Conservation (phyloP, 2,113 vertebrate species). For the Pyrgilauda ruficollis region DNA sequence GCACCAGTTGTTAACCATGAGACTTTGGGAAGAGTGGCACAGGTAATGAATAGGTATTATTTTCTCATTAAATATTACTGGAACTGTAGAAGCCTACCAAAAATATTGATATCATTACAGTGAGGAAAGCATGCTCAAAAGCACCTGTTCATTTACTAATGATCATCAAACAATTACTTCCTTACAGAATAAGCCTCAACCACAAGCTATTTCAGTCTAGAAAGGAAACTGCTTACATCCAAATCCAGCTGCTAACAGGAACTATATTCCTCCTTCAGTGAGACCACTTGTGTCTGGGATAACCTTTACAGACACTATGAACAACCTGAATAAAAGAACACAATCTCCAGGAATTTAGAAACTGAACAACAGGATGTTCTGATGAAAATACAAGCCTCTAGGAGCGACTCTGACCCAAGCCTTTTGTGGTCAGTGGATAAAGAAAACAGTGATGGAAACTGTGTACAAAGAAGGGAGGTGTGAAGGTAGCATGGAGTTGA, state of each 20-base stretch:
- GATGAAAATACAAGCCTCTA: neutral
- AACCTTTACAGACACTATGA: neutral
- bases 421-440: neutral
- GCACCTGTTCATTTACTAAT: rapidly evolving
- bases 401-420: neutral
- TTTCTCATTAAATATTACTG: neutral
- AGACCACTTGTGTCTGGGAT: neutral
- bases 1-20: neutral
- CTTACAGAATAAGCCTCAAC: neutral
- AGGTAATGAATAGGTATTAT: neutral
- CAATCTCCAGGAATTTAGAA: neutral
- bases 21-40: neutral
- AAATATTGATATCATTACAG: neutral
- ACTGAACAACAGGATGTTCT: neutral
- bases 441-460: neutral
- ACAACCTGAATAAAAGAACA: neutral
- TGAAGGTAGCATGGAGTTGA: neutral
- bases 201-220: neutral
- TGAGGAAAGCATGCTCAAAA: neutral
- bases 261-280: neutral
- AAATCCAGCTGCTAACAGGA: neutral
- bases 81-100: neutral
- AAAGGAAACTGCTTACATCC: neutral
- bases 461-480: neutral
- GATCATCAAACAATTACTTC: neutral